Evolutionary conservation across 2,113 vertebrate species (phyloP).

Genomic region (Phyllostomus discolor): DNA sequence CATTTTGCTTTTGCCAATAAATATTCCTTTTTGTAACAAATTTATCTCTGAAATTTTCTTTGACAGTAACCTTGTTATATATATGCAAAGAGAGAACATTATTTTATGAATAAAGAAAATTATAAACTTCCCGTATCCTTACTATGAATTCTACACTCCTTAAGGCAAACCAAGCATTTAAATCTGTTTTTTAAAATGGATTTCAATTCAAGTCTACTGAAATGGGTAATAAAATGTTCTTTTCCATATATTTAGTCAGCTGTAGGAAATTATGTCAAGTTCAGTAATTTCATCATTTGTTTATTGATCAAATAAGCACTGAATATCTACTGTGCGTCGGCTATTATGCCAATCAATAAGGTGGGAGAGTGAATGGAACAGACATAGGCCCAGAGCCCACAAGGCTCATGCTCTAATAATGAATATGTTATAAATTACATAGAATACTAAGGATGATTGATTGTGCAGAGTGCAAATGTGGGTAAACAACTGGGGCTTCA

Average conservation of each 20-base stretch:
- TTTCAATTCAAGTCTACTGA: neutral
- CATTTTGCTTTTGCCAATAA: neutral
- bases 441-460: neutral
- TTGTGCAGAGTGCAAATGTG: neutral
- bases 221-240: neutral
- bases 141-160: neutral
- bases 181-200: neutral
- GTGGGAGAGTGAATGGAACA: neutral
- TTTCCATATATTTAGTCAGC: neutral
- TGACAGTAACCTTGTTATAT: neutral
- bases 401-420: neutral
- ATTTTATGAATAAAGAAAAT: conserved; percentile 20
- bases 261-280: neutral
- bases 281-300: neutral
- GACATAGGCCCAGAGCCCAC: neutral
- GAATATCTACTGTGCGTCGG: neutral
- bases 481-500: neutral
- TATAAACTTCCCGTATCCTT: neutral
- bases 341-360: neutral
- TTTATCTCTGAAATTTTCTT: neutral
- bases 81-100: neutral
- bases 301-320: neutral
- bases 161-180: neutral
- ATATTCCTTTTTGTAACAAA: neutral
- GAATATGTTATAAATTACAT: neutral